Evolutionary conservation across 2,797 vertebrate species (phyloP).

Genomic region (Rhinophrynus dorsalis): DNA sequence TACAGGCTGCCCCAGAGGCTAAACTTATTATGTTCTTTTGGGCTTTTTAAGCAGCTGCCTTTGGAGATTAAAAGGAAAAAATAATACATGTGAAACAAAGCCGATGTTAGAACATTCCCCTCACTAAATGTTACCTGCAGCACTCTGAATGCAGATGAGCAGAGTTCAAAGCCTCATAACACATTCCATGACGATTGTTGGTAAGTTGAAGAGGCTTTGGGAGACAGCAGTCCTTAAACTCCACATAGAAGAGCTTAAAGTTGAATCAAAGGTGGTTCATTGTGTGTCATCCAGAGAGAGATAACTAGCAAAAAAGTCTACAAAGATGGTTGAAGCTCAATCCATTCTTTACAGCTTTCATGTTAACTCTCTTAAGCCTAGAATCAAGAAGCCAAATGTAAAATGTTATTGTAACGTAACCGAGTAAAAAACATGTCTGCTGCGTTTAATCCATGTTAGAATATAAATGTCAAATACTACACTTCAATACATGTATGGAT

Average conservation of each 20-base stretch:
- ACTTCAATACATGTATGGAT: no score
- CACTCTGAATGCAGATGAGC: slow-evolving; percentile 18
- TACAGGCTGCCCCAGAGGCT: background rate
- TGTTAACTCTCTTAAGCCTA: background rate
- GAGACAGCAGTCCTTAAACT: background rate
- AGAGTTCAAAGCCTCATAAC: slow-evolving; percentile 8
- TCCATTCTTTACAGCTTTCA: slow-evolving; percentile 7
- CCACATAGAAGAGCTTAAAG: background rate
- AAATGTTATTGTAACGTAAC: no score
- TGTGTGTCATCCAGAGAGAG: background rate
- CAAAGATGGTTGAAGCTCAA: background rate
- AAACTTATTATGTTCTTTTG: background rate
- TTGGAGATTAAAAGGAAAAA: background rate
- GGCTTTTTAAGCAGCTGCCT: background rate
- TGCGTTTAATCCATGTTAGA: no score
- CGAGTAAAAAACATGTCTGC: no score
- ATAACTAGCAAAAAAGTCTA: background rate
- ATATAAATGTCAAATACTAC: no score
- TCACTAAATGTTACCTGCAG: slow-evolving; percentile 2
- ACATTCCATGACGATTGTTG: background rate
- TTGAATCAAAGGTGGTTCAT: slow-evolving; percentile 10
- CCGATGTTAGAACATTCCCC: background rate
- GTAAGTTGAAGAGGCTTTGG: slow-evolving; percentile 6
- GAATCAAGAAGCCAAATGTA: no score
- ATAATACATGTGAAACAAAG: background rate